Percentiles rank a stretch among this genome's conserved stretches.
Conservation (phyloP, 1,140 invertebrate genomes). For the Drosophila sturtevanti region DNA sequence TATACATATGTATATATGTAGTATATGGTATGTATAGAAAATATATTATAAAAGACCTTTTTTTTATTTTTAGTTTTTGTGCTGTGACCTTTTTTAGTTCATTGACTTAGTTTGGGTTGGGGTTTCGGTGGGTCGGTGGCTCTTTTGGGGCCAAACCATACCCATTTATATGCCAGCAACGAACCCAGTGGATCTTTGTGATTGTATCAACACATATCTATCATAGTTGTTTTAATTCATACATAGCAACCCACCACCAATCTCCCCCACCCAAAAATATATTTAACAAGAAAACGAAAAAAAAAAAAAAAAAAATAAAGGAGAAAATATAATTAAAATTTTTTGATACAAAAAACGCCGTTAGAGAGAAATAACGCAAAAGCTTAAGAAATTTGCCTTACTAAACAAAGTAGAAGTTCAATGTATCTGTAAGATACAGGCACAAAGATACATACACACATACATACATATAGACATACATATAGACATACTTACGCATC, state of each 20-base stretch:
- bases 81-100: constrained; percentile 69
- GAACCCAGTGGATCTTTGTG: constrained; percentile 11
- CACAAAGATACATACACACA: constrained; percentile 48
- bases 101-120: constrained; percentile 45
- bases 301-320: neutral
- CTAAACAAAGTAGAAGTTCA: constrained; percentile 44
- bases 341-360: constrained; percentile 59
- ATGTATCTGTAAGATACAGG: constrained; percentile 66
- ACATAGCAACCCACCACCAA: no score
- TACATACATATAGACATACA: neutral
- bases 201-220: constrained; percentile 61
- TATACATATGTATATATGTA: no score
- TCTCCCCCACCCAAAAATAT: neutral
- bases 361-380: constrained; percentile 30
- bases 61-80: constrained; percentile 52
- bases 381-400: constrained; percentile 26
- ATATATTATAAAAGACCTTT: neutral
- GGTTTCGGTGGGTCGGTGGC: neutral
- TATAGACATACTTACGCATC: constrained; percentile 30
- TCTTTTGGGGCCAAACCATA: neutral
- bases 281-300: neutral
- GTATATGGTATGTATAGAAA: no score
- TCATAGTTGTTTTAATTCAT: constrained; percentile 65
- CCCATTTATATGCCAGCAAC: neutral
- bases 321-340: constrained; percentile 57